Conservation (phyloP, 1,140 invertebrate species). For the Papilio aristodemus region DNA sequence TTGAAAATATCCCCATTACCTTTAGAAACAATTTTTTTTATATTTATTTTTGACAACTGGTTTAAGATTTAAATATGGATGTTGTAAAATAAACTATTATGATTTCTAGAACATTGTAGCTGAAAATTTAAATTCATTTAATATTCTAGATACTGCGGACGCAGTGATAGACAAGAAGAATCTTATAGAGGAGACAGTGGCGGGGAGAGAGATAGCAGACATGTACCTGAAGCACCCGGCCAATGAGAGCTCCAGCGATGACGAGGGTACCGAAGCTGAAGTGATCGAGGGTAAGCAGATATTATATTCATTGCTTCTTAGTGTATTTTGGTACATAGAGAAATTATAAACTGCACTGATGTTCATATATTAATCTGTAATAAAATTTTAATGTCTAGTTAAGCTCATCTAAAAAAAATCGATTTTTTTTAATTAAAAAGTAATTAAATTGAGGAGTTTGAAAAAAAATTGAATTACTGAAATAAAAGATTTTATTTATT, state of each 20-base stretch:
- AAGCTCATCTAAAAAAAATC: too few relatives aligned
- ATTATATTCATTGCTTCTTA: not conserved
- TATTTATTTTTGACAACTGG: too few relatives aligned
- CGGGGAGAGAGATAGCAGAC: slow-evolving; percentile 83
- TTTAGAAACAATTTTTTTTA: too few relatives aligned
- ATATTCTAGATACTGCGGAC: slow-evolving; percentile 47
- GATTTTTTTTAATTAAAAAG: too few relatives aligned
- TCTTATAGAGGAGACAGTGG: slow-evolving; percentile 80
- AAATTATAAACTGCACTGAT: too few relatives aligned
- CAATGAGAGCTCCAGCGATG: slow-evolving; percentile 87
- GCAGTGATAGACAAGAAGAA: slow-evolving; percentile 61
- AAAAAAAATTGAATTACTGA: too few relatives aligned
- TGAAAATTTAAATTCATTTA: not conserved
- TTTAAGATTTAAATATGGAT: not conserved
- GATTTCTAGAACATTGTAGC: not conserved
- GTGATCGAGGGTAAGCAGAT: slow-evolving; percentile 28
- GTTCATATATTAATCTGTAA: too few relatives aligned
- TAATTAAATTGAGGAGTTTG: too few relatives aligned
- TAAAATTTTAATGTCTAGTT: too few relatives aligned
- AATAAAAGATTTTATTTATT: too few relatives aligned
- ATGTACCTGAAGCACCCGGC: slow-evolving; percentile 86
- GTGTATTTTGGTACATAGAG: not conserved
- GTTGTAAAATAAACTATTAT: not conserved
- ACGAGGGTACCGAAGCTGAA: slow-evolving; percentile 82
- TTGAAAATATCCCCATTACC: too few relatives aligned